Evolutionary conservation across 2,797 vertebrate genomes (phyloP).

Genomic region (Trachurus trachurus): DNA sequence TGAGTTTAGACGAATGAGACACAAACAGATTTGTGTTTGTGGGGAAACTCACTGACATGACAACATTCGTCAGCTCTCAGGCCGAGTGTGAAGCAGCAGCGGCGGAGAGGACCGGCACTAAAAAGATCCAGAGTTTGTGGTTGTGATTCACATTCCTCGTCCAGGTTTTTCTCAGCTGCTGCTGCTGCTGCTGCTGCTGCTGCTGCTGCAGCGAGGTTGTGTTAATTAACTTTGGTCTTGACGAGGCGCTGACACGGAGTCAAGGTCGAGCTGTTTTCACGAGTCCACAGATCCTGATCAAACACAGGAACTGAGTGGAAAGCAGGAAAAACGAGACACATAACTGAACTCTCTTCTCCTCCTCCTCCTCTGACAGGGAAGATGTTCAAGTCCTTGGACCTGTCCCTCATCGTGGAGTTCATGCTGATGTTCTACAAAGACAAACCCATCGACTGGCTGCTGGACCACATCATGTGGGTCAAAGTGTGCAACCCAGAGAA

Average conservation of each 20-base stretch:
- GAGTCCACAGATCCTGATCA: not conserved
- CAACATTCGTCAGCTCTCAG: not conserved
- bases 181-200: not conserved
- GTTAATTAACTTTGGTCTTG: not conserved
- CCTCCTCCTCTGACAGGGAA: constrained; percentile 86
- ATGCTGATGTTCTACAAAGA: constrained; percentile 99
- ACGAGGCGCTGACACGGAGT: not conserved
- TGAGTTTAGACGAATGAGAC: not conserved
- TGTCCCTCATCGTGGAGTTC: constrained; percentile 98
- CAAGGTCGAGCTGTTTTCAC: not conserved
- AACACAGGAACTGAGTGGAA: not conserved
- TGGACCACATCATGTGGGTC: constrained; percentile 99
- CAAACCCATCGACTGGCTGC: constrained; percentile 99
- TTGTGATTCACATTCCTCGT: not conserved
- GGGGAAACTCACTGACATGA: too few relatives aligned
- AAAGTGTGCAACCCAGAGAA: constrained; percentile 99
- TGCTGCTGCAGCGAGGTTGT: constrained; percentile 7
- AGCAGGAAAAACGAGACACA: not conserved
- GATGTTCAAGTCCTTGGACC: constrained; percentile 98
- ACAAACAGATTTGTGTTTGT: not conserved
- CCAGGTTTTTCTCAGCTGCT: not conserved
- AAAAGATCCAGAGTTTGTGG: not conserved
- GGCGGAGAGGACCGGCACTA: not conserved
- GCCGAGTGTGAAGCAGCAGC: too few relatives aligned
- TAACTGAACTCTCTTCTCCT: not conserved